Percentiles rank a stretch among this genome's conserved stretches.
Evolutionary conservation across 2,113 vertebrate species (phyloP).

Genomic region (Colistium nudipinnis): DNA sequence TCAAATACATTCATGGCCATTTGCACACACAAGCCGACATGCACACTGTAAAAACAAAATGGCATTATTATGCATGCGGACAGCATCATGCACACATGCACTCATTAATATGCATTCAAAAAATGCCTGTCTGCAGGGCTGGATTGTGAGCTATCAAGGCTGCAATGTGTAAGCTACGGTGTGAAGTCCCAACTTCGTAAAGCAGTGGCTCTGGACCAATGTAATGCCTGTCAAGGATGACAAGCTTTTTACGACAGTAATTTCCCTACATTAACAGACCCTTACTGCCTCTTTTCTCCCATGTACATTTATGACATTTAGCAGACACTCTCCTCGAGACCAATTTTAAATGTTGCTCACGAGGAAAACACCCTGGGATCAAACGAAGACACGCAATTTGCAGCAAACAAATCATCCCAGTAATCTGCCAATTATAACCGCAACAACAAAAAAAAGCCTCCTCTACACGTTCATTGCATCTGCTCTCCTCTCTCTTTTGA

Average conservation of each 20-base stretch:
- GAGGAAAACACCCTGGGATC: not conserved
- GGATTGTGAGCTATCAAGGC: slow-evolving; percentile 7
- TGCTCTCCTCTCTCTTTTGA: slow-evolving; percentile 8
- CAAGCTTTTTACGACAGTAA: slow-evolving; percentile 8
- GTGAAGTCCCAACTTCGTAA: slow-evolving; percentile 18
- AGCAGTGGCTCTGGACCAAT: slow-evolving; percentile 18
- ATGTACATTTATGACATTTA: slow-evolving; percentile 38
- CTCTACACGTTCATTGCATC: not conserved
- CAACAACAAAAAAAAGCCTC: slow-evolving; percentile 4
- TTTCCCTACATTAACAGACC: slow-evolving; percentile 6
- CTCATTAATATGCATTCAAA: slow-evolving; percentile 46
- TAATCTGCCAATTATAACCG: slow-evolving; percentile 5
- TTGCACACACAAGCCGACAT: slow-evolving; percentile 49
- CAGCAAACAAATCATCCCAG: not conserved
- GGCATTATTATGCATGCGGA: slow-evolving; percentile 60
- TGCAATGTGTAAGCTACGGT: too few relatives aligned
- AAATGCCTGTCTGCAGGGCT: slow-evolving; percentile 25
- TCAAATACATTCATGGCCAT: slow-evolving; percentile 54
- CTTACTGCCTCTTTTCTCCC: slow-evolving; percentile 13
- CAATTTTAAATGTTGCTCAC: slow-evolving; percentile 20
- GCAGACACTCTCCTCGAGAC: not conserved
- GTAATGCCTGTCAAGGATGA: slow-evolving; percentile 1
- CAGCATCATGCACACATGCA: slow-evolving; percentile 10
- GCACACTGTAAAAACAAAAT: slow-evolving; percentile 35
- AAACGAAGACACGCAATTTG: slow-evolving; percentile 5